Conservation (phyloP, 2,888 invertebrate species). For the Aphidius colemani region DNA sequence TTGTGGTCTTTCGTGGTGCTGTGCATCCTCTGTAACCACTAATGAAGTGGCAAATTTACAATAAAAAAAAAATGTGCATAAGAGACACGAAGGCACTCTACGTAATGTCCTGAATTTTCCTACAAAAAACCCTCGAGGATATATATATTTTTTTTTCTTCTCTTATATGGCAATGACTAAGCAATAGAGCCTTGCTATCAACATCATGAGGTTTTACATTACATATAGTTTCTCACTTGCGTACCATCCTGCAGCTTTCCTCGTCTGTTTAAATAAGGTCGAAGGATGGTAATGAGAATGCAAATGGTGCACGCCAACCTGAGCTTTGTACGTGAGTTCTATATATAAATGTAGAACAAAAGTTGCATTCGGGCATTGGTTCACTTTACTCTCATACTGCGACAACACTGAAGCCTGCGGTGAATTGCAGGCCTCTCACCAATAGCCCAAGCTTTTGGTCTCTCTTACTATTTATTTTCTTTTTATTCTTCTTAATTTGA, state of each 20-base stretch:
- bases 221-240: no score
- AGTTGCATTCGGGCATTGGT: constrained; percentile 35
- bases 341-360: constrained; percentile 34
- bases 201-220: no score
- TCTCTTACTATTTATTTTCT: not conserved
- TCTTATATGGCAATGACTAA: not conserved
- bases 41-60: not conserved
- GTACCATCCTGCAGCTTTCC: no score
- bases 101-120: not conserved
- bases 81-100: not conserved
- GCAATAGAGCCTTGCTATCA: no score
- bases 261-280: constrained; percentile 37
- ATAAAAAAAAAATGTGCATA: not conserved
- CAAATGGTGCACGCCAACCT: constrained; percentile 48
- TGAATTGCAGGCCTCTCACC: no score
- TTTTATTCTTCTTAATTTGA: constrained; percentile 8
- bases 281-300: constrained; percentile 55
- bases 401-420: not conserved
- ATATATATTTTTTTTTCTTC: not conserved
- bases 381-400: constrained; percentile 23
- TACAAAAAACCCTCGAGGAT: not conserved
- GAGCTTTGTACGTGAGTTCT: constrained; percentile 34
- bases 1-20: constrained; percentile 8
- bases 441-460: no score
- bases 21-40: not conserved